A percentile compares a stretch with the other conserved stretches of the same genome.
Evolutionary conservation across 2,797 vertebrate genomes (phyloP).

Genomic region (Rhabdophis nuchalis): DNA sequence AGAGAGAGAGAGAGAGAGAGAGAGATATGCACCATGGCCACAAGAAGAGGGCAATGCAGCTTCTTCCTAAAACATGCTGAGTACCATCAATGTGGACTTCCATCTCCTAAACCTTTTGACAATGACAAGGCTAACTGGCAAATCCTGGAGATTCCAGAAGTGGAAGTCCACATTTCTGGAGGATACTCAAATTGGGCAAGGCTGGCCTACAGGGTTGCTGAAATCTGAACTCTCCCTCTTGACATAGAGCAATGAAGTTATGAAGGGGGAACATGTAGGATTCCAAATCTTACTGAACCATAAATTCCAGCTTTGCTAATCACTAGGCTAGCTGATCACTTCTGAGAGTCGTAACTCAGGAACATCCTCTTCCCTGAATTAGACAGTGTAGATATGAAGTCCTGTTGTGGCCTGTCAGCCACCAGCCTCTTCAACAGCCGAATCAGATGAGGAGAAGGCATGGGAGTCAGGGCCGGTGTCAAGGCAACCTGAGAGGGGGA

Average conservation of each 20-base stretch:
- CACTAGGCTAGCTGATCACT: not conserved
- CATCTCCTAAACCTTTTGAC: not conserved
- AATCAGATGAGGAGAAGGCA: too few species aligned
- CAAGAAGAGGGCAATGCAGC: not conserved
- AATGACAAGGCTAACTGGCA: not conserved
- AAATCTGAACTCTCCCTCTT: not conserved
- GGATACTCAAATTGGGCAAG: not conserved
- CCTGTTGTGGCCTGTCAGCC: too few species aligned
- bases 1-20: not conserved
- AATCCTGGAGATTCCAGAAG: not conserved
- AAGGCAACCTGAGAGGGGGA: too few species aligned
- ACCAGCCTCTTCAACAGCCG: too few species aligned
- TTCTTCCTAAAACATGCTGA: not conserved
- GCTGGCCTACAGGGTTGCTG: not conserved
- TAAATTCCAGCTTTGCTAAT: not conserved
- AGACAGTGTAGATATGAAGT: not conserved
- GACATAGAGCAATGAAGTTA: not conserved
- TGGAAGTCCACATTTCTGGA: not conserved
- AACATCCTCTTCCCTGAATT: not conserved
- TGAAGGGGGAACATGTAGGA: not conserved
- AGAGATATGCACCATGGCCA: not conserved
- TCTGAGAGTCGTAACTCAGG: not conserved
- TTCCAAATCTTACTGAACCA: not conserved
- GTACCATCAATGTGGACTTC: not conserved
- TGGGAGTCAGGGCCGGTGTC: too few species aligned